Base-by-base conservation (phyloP, 1,140 invertebrate species). In the Cyclargus thomasi region DNA sequence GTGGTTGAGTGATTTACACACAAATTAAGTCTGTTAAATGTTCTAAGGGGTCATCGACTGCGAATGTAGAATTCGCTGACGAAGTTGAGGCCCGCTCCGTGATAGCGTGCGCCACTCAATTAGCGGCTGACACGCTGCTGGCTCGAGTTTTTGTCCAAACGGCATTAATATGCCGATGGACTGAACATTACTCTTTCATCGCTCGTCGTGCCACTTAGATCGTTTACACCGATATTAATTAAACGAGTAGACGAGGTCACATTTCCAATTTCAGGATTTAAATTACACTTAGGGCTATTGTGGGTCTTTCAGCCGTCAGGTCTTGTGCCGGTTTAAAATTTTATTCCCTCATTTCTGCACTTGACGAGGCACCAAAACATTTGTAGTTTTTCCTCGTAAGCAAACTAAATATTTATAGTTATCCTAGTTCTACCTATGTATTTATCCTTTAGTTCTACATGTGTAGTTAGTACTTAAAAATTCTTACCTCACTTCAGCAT, bases 41-140 rank as follows among this genome's bases (percentile, higher is more conserved):
- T 63, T 29, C 29, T 47, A 65, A 63, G 35, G 68, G 74, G 76
- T 80, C 75, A 70, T 69, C 72, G 77, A 79, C 78, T 77, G 67
- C 68, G 74, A 74, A 78, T 75, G 75, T 73, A 75, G 73, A 79
- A 75, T 83, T 80, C 77, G 77, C 80, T 79, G 76, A 74, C 81
- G 80, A 83, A 82, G 71, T 82, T 80, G 73, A 81, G 68, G 73
- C 74, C 74, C 69, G 59, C 80, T 80, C 76, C 74, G 74, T 79
- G 75, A 83, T 85, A 77, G 83, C 84, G 86, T 86, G 86, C 77
- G 82, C 77, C 70, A 76, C 78, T 85, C 86, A 88, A 88, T 88
- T 88, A 88, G 82, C 72, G 73, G 68, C 79, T 79, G 83, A 85
- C 82, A 82, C 81, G 82, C 75, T 74, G 81, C 75, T 77, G 74